Base-by-base conservation (phyloP, 1,140 invertebrate species). In the Phocides pigmalion region DNA sequence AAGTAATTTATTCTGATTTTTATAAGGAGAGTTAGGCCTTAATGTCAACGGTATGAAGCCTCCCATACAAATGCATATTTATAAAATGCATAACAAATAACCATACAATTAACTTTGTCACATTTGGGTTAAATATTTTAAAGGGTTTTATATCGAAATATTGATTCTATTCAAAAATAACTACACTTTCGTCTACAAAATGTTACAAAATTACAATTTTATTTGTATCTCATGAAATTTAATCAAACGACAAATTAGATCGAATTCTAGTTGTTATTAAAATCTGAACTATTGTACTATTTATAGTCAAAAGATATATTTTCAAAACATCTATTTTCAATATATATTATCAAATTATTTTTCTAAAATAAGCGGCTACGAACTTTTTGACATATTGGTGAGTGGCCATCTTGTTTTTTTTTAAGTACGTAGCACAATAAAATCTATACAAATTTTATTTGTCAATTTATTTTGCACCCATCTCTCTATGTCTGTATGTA, bases 1-100 rank as follows among this genome's bases (percentile, higher is more conserved):
- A n/a, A n/a, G n/a, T 22, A 3, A 5, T 22, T 22, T 22, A 22
- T 32, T 32, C 8, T 8, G 9, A 1, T 8, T 1, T 11, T n/a
- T 35, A 2, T n/a, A 8, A 35, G n/a, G 11, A 35, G 32, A 35
- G n/a, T 35, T 35, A 35, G 32, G 32, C 25, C 1, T 28, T 28
- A 28, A 8, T 22, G 1, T 22, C 12, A 6, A 15, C 41, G 2
- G 1, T 6, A 8, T 44, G 12, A 54, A 54, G 50, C 50, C 37
- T 54, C 22, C 3, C 35, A 15, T 15, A 22, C 16, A 54, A 54
- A 54, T 41, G 19, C 17, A 54, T 35, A 12, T 22, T 28, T 28
- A 47, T 11, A 41, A 54, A 54, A 54, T 54, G 51, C 51, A 41
- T 39, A 41, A 42, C 20, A 56, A 56, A 42, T 56, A 56, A 19